A percentile compares a stretch with the other conserved stretches of the same genome.
Conservation (phyloP, 2,113 vertebrate genomes). For the Oreotrochilus melanogaster region DNA sequence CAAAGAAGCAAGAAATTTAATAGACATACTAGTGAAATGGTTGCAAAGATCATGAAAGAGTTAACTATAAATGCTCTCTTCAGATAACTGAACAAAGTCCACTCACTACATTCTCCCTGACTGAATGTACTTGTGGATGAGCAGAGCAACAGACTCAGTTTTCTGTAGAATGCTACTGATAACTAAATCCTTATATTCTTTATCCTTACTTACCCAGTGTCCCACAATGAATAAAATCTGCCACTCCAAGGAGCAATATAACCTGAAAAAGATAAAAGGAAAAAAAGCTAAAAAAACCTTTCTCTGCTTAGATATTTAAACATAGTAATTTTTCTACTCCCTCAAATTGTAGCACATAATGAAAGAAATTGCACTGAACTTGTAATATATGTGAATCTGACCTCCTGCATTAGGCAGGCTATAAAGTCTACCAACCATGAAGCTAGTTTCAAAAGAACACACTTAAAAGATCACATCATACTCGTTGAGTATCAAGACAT, state of each 20-base stretch:
- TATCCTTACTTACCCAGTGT: slow-evolving; percentile 91
- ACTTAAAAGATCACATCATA: background rate
- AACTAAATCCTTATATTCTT: background rate
- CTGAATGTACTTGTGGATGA: background rate
- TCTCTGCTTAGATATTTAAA: background rate
- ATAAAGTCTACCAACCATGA: background rate
- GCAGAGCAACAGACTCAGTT: background rate
- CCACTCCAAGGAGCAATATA: slow-evolving; percentile 99
- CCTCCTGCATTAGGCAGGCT: background rate
- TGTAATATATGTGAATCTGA: background rate
- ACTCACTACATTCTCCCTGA: background rate
- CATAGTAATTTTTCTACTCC: background rate
- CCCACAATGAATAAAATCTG: slow-evolving; percentile 98
- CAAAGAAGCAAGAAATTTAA: background rate
- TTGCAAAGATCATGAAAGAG: background rate
- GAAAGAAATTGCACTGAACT: background rate
- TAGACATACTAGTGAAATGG: background rate
- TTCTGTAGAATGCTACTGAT: background rate
- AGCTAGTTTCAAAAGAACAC: background rate
- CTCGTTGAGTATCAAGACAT: background rate
- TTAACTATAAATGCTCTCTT: background rate
- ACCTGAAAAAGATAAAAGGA: slow-evolving; percentile 77
- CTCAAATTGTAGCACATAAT: background rate
- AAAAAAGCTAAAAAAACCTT: background rate
- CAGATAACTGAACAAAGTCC: background rate